These are phyloP conservation scores for Enhydra lutris DNA, from an alignment of 2,113 vertebrate genomes.

Conservation along the genomic window DNA sequence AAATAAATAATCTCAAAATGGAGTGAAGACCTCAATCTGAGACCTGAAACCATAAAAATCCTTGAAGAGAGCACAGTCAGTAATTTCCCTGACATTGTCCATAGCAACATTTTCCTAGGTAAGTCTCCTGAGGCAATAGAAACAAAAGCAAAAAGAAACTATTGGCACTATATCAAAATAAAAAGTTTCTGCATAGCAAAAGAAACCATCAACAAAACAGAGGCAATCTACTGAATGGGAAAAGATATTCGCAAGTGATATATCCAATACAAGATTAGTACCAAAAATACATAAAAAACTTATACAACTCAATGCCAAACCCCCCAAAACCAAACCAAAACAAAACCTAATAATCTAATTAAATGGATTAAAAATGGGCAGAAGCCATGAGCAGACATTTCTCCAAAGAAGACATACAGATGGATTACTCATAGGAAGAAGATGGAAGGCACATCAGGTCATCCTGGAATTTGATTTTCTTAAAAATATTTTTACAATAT, in stretches of 20 bases:
- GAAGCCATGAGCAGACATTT: neutral
- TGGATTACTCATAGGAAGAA: neutral
- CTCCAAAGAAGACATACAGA: neutral
- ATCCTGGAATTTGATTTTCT: neutral
- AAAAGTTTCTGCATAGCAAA: neutral
- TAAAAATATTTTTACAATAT: neutral
- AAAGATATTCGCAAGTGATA: neutral
- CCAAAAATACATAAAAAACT: neutral
- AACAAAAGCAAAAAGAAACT: neutral
- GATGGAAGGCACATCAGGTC: neutral
- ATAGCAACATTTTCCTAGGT: neutral
- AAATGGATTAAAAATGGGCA: neutral
- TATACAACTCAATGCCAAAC: neutral
- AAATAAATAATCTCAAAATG: neutral
- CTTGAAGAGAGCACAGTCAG: neutral
- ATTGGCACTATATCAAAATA: neutral
- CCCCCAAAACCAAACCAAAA: neutral
- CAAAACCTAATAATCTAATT: neutral
- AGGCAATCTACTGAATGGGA: neutral
- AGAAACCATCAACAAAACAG: neutral
- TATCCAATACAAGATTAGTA: neutral
- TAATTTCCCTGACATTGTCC: neutral
- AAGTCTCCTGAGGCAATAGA: neutral
- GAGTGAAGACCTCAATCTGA: neutral
- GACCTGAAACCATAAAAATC: neutral